Evolutionary conservation across 2,888 invertebrate genomes (phyloP).

Genomic region (Orthosia gothica): DNA sequence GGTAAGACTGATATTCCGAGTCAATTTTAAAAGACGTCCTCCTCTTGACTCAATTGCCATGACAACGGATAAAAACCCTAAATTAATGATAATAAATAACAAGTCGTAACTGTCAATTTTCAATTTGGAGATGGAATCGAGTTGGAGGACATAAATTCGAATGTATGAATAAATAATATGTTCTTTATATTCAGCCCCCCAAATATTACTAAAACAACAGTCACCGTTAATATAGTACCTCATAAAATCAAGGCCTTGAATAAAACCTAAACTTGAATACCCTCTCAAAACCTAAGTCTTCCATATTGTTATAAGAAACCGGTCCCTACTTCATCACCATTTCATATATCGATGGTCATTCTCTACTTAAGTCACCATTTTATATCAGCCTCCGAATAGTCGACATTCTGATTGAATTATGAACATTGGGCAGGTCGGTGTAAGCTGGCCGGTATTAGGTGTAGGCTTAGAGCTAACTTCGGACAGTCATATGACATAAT

Average conservation of each 20-base stretch:
- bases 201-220: conserved; percentile 16
- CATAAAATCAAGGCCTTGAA: conserved; percentile 27
- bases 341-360: conserved; percentile 70
- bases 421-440: conserved; percentile 55
- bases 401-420: conserved; percentile 25
- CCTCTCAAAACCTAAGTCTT: conserved; percentile 26
- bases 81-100: too few relatives aligned
- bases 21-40: too few relatives aligned
- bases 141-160: too few relatives aligned
- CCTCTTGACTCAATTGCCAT: too few relatives aligned
- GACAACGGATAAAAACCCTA: too few relatives aligned
- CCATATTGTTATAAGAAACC: conserved; percentile 46
- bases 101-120: too few relatives aligned
- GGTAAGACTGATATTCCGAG: too few relatives aligned
- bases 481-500: conserved; percentile 72
- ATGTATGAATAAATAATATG: too few relatives aligned
- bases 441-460: conserved; percentile 64
- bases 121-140: too few relatives aligned
- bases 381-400: conserved; percentile 18
- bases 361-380: conserved; percentile 52
- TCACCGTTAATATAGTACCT: conserved; percentile 1
- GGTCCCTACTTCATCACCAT: conserved; percentile 70
- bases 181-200: neutral
- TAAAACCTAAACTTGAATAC: conserved; percentile 31
- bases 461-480: conserved; percentile 65